Base-by-base conservation (phyloP, 2,113 vertebrate species). In the Acrocephalus kingi region DNA sequence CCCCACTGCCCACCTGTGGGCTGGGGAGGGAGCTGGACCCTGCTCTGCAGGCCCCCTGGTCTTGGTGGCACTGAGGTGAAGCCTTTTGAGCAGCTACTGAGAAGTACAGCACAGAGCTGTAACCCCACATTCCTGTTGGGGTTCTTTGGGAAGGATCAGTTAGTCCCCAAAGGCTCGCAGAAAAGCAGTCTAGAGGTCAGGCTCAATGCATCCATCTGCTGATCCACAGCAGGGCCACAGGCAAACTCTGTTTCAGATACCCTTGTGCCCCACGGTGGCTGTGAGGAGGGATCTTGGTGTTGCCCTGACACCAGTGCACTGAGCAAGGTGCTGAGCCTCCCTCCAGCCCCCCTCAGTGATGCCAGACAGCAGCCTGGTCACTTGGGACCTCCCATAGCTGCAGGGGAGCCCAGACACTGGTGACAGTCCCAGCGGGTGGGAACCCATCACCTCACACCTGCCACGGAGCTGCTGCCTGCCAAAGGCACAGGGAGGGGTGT, bases 221-320 rank as follows among this genome's bases (percentile, higher is more conserved):
- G 83, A 41, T 22, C n/a, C 48, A 8, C 52, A 24, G 45, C 41
- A 48, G 41, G 5, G 37, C 30, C 23, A 24, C 33, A 24, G 45
- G 37, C 28, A 56, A 10, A 1, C 17, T 24, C 13, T 0, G 3
- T 39, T 25, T 21, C 43, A 49, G 41, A 31, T 6, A 27, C 27
- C 39, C 28, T 23, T 2, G 0, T 4, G 15, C 18, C 10, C 58
- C 76, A 2, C 0, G 1, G 62, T 16, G 41, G 54, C 15, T 3
- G 4, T 1, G 7, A 24, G 59, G 35, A 61, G 45, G 61, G 69
- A 15, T 25, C 49, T 58, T 5, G 0, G 72, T 1, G 30, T 2
- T 67, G 62, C 28, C 19, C 8, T 5, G 31, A 28, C 45, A 8
- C 22, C 15, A 16, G 43, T 2, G 46, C 4, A 2, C 43, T 2